phyloP scores from a whole-genome alignment of 2,797 vertebrate genomes.

The Rhynchonycteris naso region DNA sequence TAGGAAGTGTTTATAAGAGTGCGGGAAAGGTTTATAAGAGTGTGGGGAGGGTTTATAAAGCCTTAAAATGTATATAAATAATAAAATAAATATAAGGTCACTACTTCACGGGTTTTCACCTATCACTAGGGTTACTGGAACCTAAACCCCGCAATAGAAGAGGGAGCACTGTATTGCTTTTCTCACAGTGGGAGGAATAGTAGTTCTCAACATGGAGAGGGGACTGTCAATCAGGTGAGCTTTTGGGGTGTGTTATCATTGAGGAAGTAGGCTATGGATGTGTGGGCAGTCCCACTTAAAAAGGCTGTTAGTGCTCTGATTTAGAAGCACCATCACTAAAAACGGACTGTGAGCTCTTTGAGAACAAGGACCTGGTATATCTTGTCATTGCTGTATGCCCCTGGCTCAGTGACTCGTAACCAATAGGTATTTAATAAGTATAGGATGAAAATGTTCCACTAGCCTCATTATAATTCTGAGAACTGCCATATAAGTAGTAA shows the following conservation, averaged over 20 bases:
- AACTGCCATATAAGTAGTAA: background rate
- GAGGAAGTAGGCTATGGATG: background rate
- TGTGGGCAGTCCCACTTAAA: background rate
- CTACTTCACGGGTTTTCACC: too few species aligned
- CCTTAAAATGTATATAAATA: too few species aligned
- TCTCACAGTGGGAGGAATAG: background rate
- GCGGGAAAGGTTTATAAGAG: too few species aligned
- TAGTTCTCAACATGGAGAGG: background rate
- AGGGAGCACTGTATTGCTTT: background rate
- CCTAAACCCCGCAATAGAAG: too few species aligned
- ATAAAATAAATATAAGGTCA: too few species aligned
- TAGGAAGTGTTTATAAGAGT: too few species aligned
- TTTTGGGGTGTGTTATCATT: background rate
- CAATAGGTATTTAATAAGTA: background rate
- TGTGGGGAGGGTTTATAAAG: too few species aligned
- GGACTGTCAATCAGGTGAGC: too few species aligned
- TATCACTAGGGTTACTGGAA: too few species aligned
- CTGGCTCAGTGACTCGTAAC: background rate
- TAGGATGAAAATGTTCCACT: constrained; percentile 3
- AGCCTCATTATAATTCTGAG: constrained; percentile 27
- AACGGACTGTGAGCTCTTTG: background rate
- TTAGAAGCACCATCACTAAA: background rate
- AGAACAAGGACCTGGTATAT: background rate
- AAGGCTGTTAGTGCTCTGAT: background rate
- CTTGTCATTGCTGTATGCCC: background rate